Percentiles rank a stretch among this genome's conserved stretches.
phyloP scores from a whole-genome alignment of 2,888 invertebrate species.

The Meliscaeva auricollis region DNA sequence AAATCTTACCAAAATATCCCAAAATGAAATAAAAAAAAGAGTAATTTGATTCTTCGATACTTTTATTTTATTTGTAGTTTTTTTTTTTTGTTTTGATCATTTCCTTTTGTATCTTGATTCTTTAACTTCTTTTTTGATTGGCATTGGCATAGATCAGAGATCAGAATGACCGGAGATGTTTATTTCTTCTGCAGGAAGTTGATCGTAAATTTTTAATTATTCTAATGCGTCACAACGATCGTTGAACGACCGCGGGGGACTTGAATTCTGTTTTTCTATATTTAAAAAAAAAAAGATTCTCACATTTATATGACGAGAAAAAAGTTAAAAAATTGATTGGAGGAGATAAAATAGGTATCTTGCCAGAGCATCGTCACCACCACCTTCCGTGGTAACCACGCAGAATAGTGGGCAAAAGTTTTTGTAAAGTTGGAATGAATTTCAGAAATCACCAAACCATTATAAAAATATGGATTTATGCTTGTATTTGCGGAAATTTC shows the following conservation, averaged over 20 bases:
- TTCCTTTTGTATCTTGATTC: neutral
- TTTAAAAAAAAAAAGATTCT: slow-evolving; percentile 44
- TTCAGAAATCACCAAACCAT: no score
- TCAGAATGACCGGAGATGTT: neutral
- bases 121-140: slow-evolving; percentile 38
- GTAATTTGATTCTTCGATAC: slow-evolving; percentile 67
- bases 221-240: slow-evolving; percentile 55
- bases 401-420: neutral
- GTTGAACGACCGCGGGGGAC: slow-evolving; percentile 12
- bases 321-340: slow-evolving; percentile 53
- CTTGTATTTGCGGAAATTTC: no score
- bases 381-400: neutral
- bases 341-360: slow-evolving; percentile 57
- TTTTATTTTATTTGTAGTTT: slow-evolving; percentile 1
- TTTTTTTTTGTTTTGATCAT: neutral
- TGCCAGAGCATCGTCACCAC: slow-evolving; percentile 18
- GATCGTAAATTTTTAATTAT: slow-evolving; percentile 74
- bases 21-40: slow-evolving; percentile 27
- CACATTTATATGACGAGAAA: slow-evolving; percentile 40
- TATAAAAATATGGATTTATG: no score
- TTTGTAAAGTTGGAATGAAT: no score
- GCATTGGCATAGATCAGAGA: slow-evolving; percentile 50
- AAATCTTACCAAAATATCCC: slow-evolving; percentile 11
- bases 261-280: slow-evolving; percentile 14
- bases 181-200: slow-evolving; percentile 57